Evolutionary conservation across 2,113 vertebrate genomes (phyloP).

Genomic region (Malaclemys terrapin): DNA sequence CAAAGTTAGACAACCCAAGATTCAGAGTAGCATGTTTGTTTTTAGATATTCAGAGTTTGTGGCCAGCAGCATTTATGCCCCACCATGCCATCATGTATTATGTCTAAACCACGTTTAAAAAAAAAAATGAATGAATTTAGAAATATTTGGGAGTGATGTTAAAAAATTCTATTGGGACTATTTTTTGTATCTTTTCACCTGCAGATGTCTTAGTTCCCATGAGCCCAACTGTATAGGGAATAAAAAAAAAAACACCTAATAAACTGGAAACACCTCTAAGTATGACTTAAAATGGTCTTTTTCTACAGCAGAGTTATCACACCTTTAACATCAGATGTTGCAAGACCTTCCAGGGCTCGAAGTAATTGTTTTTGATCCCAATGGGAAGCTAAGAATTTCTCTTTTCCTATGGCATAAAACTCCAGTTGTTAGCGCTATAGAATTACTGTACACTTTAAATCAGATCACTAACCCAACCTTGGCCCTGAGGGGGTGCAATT

Average conservation of each 20-base stretch:
- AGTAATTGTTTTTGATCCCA: neutral
- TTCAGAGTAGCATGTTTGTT: neutral
- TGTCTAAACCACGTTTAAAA: neutral
- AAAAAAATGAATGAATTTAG: neutral
- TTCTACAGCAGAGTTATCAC: neutral
- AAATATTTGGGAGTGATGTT: neutral
- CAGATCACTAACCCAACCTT: neutral
- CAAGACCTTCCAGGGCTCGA: neutral
- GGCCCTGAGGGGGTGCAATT: neutral
- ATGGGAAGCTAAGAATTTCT: neutral
- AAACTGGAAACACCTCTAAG: slow-evolving; percentile 14
- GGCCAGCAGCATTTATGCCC: neutral
- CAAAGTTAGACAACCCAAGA: neutral
- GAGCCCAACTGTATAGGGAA: slow-evolving; percentile 16
- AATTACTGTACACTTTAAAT: neutral
- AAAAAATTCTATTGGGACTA: neutral
- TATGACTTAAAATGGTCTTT: slow-evolving; percentile 22
- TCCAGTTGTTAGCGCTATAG: neutral
- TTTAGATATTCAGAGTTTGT: neutral
- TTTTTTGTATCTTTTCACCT: neutral
- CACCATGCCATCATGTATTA: neutral
- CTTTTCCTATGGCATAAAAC: neutral
- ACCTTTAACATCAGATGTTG: neutral
- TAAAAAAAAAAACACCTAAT: slow-evolving; percentile 33
- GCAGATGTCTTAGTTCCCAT: neutral